These are phyloP conservation scores for Anolis apletophallus DNA, from an alignment of 2,797 vertebrate species.

Conservation along the genomic window DNA sequence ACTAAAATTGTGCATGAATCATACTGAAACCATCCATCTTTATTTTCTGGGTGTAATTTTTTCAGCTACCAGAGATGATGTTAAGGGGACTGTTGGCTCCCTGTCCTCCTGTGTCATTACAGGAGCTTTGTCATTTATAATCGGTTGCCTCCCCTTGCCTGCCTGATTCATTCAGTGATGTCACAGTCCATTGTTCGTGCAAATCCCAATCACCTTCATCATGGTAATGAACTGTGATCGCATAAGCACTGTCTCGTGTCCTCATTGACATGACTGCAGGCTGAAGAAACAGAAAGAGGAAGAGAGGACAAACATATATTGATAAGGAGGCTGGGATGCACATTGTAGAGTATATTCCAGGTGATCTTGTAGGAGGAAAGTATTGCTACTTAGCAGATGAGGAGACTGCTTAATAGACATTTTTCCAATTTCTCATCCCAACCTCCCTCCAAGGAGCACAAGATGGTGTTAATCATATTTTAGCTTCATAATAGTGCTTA, in stretches of 20 bases:
- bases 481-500: not conserved
- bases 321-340: conserved; percentile 22
- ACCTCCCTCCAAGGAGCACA: not conserved
- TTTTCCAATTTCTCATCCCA: not conserved
- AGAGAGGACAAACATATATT: conserved; percentile 35
- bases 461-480: not conserved
- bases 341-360: not conserved
- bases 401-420: not conserved
- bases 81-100: conserved; percentile 39
- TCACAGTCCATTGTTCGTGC: conserved; percentile 58
- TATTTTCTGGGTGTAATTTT: conserved; percentile 41
- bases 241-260: conserved; percentile 57
- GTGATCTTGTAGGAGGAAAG: conserved; percentile 46
- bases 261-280: not conserved
- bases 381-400: not conserved
- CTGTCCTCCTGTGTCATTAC: not conserved
- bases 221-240: conserved; percentile 57
- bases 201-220: conserved; percentile 47
- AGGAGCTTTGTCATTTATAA: conserved; percentile 36
- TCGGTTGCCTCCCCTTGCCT: conserved; percentile 44
- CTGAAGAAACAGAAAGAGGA: not conserved
- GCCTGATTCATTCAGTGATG: conserved; percentile 24
- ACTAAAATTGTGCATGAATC: conserved; percentile 37
- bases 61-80: conserved; percentile 18
- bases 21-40: conserved; percentile 42